Evolutionary conservation across 2,797 vertebrate species (phyloP).

Genomic region (Kryptopterus vitreolus): DNA sequence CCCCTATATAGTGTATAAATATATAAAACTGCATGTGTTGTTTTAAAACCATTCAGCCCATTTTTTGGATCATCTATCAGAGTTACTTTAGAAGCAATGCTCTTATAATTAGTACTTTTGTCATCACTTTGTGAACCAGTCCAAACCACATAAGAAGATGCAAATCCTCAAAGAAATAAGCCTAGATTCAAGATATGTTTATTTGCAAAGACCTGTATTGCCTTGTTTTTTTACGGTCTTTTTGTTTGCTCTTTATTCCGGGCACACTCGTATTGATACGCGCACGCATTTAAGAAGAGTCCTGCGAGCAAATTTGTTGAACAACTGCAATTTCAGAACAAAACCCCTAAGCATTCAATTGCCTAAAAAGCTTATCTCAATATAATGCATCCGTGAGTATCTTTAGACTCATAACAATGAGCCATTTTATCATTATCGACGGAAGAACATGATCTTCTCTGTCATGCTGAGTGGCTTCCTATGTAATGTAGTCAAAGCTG

Average conservation of each 20-base stretch:
- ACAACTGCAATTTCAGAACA: conserved; percentile 9
- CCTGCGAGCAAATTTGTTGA: background rate
- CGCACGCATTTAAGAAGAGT: background rate
- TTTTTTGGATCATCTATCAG: background rate
- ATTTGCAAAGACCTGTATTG: background rate
- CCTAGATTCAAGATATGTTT: background rate
- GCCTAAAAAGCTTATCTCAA: conserved; percentile 4
- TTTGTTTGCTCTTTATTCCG: background rate
- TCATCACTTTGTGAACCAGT: background rate
- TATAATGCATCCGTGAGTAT: background rate
- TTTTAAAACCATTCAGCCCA: background rate
- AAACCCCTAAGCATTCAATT: background rate
- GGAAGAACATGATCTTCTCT: conserved; percentile 1
- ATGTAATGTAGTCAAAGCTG: conserved; percentile 16
- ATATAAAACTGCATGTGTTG: background rate
- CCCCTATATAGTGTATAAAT: too few relatives aligned
- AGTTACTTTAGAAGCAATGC: background rate
- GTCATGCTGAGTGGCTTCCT: conserved; percentile 20
- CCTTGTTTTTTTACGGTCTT: background rate
- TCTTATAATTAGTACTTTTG: background rate
- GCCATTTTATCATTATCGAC: conserved; percentile 13
- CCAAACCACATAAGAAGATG: background rate
- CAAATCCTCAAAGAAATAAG: background rate
- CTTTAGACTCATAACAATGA: conserved; percentile 1
- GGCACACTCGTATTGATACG: background rate